Conservation (phyloP, 2,113 vertebrate genomes). For the Ellobius talpinus region DNA sequence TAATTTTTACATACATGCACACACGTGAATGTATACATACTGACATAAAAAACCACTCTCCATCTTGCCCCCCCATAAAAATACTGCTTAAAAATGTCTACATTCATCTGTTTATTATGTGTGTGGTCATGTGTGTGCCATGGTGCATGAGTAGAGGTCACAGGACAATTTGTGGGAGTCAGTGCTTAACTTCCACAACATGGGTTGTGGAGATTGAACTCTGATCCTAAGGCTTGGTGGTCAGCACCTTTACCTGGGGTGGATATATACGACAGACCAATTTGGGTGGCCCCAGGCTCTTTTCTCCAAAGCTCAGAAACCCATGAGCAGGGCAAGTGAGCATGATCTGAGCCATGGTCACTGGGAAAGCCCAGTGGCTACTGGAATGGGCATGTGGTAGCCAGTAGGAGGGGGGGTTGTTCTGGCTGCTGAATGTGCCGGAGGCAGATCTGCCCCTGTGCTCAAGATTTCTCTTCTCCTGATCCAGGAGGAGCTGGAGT, state of each 20-base stretch:
- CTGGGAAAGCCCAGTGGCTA: background rate
- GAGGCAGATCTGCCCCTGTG: background rate
- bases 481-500: slow-evolving; percentile 92
- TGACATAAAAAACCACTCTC: background rate
- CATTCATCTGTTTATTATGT: background rate
- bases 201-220: background rate
- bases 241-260: background rate
- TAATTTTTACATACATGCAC: background rate
- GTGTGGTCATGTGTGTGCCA: no score
- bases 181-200: background rate
- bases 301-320: background rate
- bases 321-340: background rate
- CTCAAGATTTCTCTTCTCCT: background rate
- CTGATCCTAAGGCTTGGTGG: background rate
- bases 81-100: background rate
- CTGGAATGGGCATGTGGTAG: background rate
- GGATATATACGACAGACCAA: background rate
- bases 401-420: no score
- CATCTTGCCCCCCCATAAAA: background rate
- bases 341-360: background rate
- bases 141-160: no score
- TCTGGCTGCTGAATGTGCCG: background rate
- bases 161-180: background rate
- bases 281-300: background rate
- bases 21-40: no score